Evolutionary conservation across 2,888 invertebrate species (phyloP).

Genomic region (Epinotia nisella): DNA sequence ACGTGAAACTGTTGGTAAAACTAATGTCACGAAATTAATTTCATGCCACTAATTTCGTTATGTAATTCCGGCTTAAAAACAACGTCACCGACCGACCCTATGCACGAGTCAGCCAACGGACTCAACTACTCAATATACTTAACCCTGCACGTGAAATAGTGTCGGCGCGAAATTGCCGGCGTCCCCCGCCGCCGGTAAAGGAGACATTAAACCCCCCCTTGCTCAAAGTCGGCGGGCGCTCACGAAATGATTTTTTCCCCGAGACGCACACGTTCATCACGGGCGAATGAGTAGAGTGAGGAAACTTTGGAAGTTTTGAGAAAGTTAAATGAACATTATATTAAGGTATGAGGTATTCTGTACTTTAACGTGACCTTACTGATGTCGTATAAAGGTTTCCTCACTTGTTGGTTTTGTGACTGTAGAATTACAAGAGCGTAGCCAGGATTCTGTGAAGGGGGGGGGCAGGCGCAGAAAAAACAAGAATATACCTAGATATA

Average conservation of each 20-base stretch:
- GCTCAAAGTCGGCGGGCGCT: slow-evolving; percentile 45
- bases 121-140: slow-evolving; percentile 18
- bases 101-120: neutral
- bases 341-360: too few species aligned
- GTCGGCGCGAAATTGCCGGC: slow-evolving; percentile 25
- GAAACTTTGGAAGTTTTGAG: slow-evolving; percentile 36
- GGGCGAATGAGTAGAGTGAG: slow-evolving; percentile 48
- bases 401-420: too few species aligned
- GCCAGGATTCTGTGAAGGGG: too few species aligned
- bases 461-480: too few species aligned
- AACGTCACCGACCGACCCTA: neutral
- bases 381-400: too few species aligned
- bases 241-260: slow-evolving; percentile 52
- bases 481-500: too few species aligned
- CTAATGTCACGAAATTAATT: too few species aligned
- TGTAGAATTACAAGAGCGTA: too few species aligned
- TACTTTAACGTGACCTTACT: too few species aligned
- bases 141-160: slow-evolving; percentile 14
- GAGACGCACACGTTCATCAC: slow-evolving; percentile 53
- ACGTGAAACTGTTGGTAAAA: too few species aligned
- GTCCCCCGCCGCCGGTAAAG: slow-evolving; percentile 14
- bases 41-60: too few species aligned
- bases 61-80: too few species aligned
- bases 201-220: slow-evolving; percentile 42
- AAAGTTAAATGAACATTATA: neutral